phyloP scores from a whole-genome alignment of 2,888 invertebrate genomes.

The Leucozona laternaria region DNA sequence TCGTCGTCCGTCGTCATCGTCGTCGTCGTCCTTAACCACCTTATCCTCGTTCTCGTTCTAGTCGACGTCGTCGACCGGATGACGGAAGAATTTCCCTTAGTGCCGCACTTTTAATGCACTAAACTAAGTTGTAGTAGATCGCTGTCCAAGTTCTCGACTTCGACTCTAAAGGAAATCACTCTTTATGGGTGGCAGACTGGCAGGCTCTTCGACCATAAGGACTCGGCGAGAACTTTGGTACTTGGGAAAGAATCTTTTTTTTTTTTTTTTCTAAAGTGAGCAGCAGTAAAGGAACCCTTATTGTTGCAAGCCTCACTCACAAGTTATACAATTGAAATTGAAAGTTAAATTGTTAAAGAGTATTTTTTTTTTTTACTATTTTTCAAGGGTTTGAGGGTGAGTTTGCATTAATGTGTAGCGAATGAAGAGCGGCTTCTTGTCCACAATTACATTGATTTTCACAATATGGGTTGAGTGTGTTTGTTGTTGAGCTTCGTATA shows the following conservation, averaged over 20 bases:
- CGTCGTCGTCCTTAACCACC: not conserved
- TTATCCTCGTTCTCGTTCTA: conserved; percentile 25
- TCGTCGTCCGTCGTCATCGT: conserved; percentile 33
- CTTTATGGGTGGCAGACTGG: conserved; percentile 76
- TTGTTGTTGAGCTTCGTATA: not conserved
- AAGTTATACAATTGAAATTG: conserved; percentile 67
- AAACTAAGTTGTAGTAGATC: conserved; percentile 68
- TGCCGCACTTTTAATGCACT: conserved; percentile 64
- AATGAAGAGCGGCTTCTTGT: conserved; percentile 73
- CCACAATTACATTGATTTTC: conserved; percentile 73
- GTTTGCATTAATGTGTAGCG: conserved; percentile 74
- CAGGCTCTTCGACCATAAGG: conserved; percentile 75
- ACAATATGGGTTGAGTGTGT: conserved; percentile 65
- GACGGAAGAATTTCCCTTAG: conserved; percentile 61
- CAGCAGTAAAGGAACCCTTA: conserved; percentile 52
- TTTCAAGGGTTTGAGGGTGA: conserved; percentile 57
- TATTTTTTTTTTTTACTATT: conserved; percentile 24
- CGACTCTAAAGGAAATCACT: conserved; percentile 66
- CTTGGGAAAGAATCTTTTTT: conserved; percentile 45
- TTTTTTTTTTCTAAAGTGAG: conserved; percentile 45
- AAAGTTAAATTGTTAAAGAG: conserved; percentile 75
- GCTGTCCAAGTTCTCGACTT: conserved; percentile 64
- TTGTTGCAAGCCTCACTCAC: conserved; percentile 54
- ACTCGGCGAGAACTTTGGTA: conserved; percentile 62
- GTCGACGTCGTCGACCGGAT: conserved; percentile 56